Conservation (phyloP, 2,888 invertebrate species). For the Lasiommata megera region DNA sequence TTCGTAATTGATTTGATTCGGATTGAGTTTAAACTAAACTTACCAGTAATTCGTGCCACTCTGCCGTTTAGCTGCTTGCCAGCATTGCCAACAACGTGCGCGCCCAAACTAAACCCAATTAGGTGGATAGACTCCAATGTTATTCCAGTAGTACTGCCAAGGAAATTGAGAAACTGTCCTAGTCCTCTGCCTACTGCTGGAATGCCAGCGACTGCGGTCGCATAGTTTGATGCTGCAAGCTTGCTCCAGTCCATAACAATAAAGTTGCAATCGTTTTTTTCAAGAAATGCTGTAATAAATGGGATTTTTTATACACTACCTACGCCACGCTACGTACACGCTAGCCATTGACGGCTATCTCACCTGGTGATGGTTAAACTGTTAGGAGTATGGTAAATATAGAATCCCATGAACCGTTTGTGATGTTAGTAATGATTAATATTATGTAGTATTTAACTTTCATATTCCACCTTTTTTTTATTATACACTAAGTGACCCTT, state of each 20-base stretch:
- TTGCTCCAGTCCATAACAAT: constrained; percentile 66
- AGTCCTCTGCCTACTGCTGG: constrained; percentile 61
- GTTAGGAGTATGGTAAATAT: too few species aligned
- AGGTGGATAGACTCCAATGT: constrained; percentile 56
- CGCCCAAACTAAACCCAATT: constrained; percentile 73
- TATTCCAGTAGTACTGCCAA: constrained; percentile 49
- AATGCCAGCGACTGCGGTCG: constrained; percentile 52
- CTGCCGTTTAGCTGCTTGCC: constrained; percentile 57
- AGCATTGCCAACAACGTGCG: constrained; percentile 68
- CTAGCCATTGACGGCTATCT: too few species aligned
- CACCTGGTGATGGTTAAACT: too few species aligned
- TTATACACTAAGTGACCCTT: too few species aligned
- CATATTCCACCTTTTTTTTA: too few species aligned
- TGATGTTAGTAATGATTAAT: too few species aligned
- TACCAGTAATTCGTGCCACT: constrained; percentile 64
- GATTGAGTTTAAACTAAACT: neutral
- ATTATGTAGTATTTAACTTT: too few species aligned
- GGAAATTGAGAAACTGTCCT: constrained; percentile 61
- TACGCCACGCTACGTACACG: too few species aligned
- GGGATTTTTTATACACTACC: too few species aligned
- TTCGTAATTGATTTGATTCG: too few species aligned
- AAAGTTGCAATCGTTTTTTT: constrained; percentile 55
- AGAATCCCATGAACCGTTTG: too few species aligned
- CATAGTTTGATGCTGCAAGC: constrained; percentile 49
- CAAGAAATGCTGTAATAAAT: constrained; percentile 45